Evolutionary conservation across 2,888 invertebrate species (phyloP), one percentile per base, ranked within the genome.

Genomic region (Microctonus hyperodae): DNA sequence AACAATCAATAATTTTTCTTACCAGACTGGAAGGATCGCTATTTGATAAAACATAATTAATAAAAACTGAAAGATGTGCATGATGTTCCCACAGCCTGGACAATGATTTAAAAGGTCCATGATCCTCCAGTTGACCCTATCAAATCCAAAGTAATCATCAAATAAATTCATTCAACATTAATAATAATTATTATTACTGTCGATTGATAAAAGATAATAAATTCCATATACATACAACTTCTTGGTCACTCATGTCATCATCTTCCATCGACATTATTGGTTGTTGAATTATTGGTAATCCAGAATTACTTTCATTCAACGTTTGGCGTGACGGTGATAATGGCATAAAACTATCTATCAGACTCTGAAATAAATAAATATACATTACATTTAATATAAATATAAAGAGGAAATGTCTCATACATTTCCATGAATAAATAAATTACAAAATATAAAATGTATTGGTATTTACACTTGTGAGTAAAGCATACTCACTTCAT

Each of bases 191-290:
- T n/a, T n/a, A n/a, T n/a, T n/a, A n/a, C n/a, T n/a, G n/a, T n/a
- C n/a, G n/a, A 31, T 10, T 40, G 28, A n/a, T 60, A 22, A 23
- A 5, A 13, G 31, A 33, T 50, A 11, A 56, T 11, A 10, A 35
- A n/a, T 35, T 40, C 35, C 16, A 35, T n/a, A 55, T 51, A 83
- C 89, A 86, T 83, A 90, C 90, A 81, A 91, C 90, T 85, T 95
- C 94, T 76, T 93, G 92, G 78, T 95, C 93, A 0, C 95, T 94
- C 70, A 93, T 91, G 77, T 96, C 96, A 79, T 97, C 97, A 80
- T 97, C 97, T 82, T 97, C 97, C 94, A 97, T 96, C 16, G 95
- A 95, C 78, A 97, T 95, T 68, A 97, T 96, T 55, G 92, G 91
- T 81, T 92, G 89, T 80, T 93, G 94, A 2, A 83, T 76, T 64